Percentiles rank a stretch among this genome's conserved stretches.
Conservation (phyloP, 2,113 vertebrate species). For the Nestor notabilis region DNA sequence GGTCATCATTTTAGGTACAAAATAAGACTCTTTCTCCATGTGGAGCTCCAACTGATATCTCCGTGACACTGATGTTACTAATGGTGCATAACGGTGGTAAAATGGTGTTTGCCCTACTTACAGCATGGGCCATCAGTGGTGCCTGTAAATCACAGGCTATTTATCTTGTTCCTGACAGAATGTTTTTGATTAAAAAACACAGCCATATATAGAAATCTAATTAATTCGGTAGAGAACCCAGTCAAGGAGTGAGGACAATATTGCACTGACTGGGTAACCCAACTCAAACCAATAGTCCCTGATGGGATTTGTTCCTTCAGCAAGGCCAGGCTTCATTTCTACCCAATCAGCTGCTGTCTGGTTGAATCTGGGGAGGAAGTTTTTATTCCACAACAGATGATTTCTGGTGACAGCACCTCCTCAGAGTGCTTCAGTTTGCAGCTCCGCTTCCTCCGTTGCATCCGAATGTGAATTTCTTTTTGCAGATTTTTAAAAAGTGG, state of each 20-base stretch:
- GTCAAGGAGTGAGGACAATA: background rate
- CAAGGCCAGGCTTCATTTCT: background rate
- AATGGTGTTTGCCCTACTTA: background rate
- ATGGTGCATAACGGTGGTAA: fast-evolving
- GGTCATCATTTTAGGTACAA: background rate
- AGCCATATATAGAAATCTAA: background rate
- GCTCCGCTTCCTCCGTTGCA: background rate
- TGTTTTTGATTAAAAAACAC: background rate
- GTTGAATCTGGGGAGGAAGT: background rate
- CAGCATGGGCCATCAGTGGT: background rate
- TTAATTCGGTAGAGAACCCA: background rate
- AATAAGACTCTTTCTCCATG: background rate
- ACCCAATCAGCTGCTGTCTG: background rate
- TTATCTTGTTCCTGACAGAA: background rate
- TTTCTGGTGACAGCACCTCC: background rate
- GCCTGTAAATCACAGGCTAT: background rate
- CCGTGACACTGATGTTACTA: background rate
- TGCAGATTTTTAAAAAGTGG: background rate
- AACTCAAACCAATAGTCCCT: background rate
- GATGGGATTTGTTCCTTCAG: background rate
- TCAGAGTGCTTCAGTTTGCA: fast-evolving
- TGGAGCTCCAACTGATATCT: background rate
- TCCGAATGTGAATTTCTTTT: background rate
- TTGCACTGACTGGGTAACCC: background rate
- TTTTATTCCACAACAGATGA: background rate